These are phyloP conservation scores for Canis aureus DNA, from an alignment of 2,113 vertebrate species.

Conservation along the genomic window DNA sequence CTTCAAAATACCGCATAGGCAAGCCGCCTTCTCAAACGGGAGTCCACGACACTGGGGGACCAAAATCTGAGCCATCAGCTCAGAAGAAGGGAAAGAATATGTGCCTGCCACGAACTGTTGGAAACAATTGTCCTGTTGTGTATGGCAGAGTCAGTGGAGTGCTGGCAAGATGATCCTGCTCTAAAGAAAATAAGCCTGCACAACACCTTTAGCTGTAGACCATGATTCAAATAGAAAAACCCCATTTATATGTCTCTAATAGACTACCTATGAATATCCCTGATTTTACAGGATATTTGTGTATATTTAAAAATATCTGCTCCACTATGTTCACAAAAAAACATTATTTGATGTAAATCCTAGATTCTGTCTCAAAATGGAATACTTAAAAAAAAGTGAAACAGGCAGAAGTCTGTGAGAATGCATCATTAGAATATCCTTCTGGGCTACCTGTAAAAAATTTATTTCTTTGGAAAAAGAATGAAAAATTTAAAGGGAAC, in stretches of 20 bases:
- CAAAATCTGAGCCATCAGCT: background rate
- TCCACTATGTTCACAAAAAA: background rate
- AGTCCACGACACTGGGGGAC: background rate
- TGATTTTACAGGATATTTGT: background rate
- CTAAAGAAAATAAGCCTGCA: background rate
- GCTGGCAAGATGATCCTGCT: background rate
- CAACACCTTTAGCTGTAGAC: background rate
- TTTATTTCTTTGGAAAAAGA: constrained; percentile 36
- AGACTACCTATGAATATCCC: background rate
- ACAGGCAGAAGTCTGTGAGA: background rate
- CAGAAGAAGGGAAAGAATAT: background rate
- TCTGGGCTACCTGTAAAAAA: background rate
- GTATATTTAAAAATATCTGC: background rate
- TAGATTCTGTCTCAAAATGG: background rate
- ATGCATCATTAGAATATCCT: background rate
- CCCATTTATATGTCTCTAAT: background rate
- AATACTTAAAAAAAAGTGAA: constrained; percentile 4
- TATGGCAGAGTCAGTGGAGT: background rate
- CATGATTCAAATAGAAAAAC: background rate
- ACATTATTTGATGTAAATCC: constrained; percentile 25
- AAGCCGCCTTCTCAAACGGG: background rate
- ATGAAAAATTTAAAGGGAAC: background rate
- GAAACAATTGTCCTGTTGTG: background rate
- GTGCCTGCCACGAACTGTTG: background rate
- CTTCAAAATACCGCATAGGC: background rate